Conservation (phyloP, 2,888 invertebrate genomes). For the Ryuthela nishihirai region DNA sequence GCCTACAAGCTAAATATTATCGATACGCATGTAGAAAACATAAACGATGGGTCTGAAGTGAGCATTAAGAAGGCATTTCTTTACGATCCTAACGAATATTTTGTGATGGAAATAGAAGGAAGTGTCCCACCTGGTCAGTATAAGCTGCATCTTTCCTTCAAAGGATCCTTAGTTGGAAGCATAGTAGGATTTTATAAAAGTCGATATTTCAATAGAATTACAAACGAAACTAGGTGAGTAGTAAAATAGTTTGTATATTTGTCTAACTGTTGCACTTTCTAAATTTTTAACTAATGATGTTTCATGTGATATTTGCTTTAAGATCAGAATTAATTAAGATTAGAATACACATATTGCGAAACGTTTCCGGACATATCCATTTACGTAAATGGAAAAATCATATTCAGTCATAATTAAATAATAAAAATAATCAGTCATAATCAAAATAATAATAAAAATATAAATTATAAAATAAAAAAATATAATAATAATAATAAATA, state of each 20-base stretch:
- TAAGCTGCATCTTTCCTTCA: slow-evolving; percentile 60
- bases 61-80: slow-evolving; percentile 46
- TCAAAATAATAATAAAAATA: too few relatives aligned
- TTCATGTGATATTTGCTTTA: too few relatives aligned
- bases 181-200: slow-evolving; percentile 73
- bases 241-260: background rate
- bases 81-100: slow-evolving; percentile 52
- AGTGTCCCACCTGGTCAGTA: slow-evolving; percentile 53
- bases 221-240: slow-evolving; percentile 28
- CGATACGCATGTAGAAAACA: slow-evolving; percentile 48
- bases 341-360: too few relatives aligned
- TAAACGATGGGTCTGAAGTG: slow-evolving; percentile 3
- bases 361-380: too few relatives aligned
- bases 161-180: slow-evolving; percentile 62
- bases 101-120: slow-evolving; percentile 49
- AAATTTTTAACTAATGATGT: too few relatives aligned
- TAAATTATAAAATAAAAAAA: too few relatives aligned
- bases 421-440: too few relatives aligned
- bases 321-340: too few relatives aligned
- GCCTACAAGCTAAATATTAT: slow-evolving; percentile 59
- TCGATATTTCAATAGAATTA: slow-evolving; percentile 52
- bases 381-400: too few relatives aligned
- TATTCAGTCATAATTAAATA: too few relatives aligned
- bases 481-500: too few relatives aligned
- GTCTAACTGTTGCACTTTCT: too few relatives aligned